Base-by-base conservation (phyloP, 2,888 invertebrate species). In the Microctonus hyperodae region DNA sequence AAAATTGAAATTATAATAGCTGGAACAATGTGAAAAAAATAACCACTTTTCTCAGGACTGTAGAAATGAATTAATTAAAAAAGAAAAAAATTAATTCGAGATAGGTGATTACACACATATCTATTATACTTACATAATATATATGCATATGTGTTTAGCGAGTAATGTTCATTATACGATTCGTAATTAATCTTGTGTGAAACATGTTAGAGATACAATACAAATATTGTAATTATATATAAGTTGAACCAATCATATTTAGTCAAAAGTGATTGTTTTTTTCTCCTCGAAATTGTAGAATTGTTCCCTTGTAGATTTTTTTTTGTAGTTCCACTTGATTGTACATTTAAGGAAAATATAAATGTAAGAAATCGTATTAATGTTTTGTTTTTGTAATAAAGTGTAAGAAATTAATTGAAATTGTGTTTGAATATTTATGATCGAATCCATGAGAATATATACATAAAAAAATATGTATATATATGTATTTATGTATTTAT, bases 161-260 rank as follows among this genome's bases (percentile, higher is more conserved):
- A 20, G 16, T 20, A 22, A 20, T 9, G 48, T 50, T 50, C 10
- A 50, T 22, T 5, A 50, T 9, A 22, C 16, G 56, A 70, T 61
- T 62, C 28, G 11, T 65, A 50, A 62, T 64, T 64, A 59, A 40
- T 59, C 53, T 31, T 61, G 62, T 64, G 67, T 67, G 69, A 65
- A 69, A 69, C 69, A 65, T 64, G 63, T 69, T 69, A 61, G 61
- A 58, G 31, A 37, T 37, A n/a, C 6, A 37, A 37, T n/a, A n/a
- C 35, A 44, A 28, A 28, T 50, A 23, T 28, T 37, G 16, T 7
- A 16, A n/a, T n/a, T n/a, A n/a, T n/a, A n/a, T n/a, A n/a, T n/a
- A n/a, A n/a, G n/a, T 25, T 59, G 13, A 40, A 28, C 37, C 5
- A 5, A 16, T 44, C 28, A 10, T 37, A 10, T 40, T 23, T 37